Evolutionary conservation across 2,113 vertebrate genomes (phyloP).

Genomic region (Paramisgurnus dabryanus): DNA sequence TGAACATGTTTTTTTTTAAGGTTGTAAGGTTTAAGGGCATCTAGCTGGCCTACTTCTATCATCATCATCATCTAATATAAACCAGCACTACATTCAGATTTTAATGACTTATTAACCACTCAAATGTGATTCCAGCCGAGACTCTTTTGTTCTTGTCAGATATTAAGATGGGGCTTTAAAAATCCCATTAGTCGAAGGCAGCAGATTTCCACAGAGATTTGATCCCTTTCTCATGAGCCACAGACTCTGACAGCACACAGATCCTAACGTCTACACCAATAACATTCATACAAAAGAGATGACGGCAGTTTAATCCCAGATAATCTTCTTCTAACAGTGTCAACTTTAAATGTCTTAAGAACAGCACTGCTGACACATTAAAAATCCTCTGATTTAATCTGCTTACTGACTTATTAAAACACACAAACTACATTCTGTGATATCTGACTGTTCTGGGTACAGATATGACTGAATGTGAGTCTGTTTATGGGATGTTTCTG

Average conservation of each 20-base stretch:
- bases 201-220: conserved; percentile 52
- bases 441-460: too few species aligned
- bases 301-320: conserved; percentile 24
- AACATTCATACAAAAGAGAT: background rate
- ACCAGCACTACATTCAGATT: conserved; percentile 51
- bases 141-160: conserved; percentile 57
- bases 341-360: conserved; percentile 30
- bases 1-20: background rate
- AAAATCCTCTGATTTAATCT: conserved; percentile 31
- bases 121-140: conserved; percentile 39
- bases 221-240: conserved; percentile 40
- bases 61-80: conserved; percentile 29
- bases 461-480: too few species aligned
- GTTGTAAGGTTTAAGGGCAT: background rate
- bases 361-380: conserved; percentile 32
- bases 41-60: conserved; percentile 36
- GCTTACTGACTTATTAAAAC: background rate
- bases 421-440: background rate
- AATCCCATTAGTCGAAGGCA: conserved; percentile 59
- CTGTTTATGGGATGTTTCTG: too few species aligned
- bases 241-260: conserved; percentile 25
- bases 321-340: conserved; percentile 35
- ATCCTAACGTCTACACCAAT: conserved; percentile 15
- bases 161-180: conserved; percentile 54
- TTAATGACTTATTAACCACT: conserved; percentile 58